Percentiles rank a stretch among this genome's conserved stretches.
Conservation (phyloP, 2,888 invertebrate genomes). For the Balanococcus diminutus region DNA sequence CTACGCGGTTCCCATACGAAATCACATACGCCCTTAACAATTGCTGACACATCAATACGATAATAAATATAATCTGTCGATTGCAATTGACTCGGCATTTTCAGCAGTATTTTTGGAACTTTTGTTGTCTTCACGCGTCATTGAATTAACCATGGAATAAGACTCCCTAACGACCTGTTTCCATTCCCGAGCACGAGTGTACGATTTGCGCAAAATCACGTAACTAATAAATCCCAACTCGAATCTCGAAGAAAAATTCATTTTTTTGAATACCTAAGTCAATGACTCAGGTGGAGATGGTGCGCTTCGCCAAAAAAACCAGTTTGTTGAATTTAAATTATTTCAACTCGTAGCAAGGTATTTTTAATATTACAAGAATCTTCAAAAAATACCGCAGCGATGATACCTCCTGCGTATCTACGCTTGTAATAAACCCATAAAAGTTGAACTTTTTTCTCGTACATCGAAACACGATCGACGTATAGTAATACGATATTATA, state of each 20-base stretch:
- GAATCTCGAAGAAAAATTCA: not conserved
- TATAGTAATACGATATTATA: not conserved
- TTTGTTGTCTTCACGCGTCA: slow-evolving; percentile 2
- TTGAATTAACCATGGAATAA: not conserved
- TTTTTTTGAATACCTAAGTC: not conserved
- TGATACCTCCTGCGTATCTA: not conserved
- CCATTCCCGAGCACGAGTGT: not conserved
- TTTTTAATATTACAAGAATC: too few relatives aligned
- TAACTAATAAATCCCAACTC: not conserved
- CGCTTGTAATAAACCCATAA: not conserved
- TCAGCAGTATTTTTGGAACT: not conserved
- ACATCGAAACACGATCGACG: not conserved
- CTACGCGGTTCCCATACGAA: slow-evolving; percentile 23
- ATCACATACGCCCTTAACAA: not conserved
- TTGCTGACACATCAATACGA: slow-evolving; percentile 32
- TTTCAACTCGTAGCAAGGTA: not conserved
- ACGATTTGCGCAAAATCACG: not conserved
- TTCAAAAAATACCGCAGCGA: not conserved
- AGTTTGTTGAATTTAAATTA: not conserved
- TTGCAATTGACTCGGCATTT: not conserved
- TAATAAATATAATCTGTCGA: slow-evolving; percentile 1
- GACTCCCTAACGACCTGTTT: not conserved
- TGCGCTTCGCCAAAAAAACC: not conserved
- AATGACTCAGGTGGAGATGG: not conserved
- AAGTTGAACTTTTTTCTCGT: not conserved